Conservation (phyloP, 2,113 vertebrate genomes). For the Otus sunia region DNA sequence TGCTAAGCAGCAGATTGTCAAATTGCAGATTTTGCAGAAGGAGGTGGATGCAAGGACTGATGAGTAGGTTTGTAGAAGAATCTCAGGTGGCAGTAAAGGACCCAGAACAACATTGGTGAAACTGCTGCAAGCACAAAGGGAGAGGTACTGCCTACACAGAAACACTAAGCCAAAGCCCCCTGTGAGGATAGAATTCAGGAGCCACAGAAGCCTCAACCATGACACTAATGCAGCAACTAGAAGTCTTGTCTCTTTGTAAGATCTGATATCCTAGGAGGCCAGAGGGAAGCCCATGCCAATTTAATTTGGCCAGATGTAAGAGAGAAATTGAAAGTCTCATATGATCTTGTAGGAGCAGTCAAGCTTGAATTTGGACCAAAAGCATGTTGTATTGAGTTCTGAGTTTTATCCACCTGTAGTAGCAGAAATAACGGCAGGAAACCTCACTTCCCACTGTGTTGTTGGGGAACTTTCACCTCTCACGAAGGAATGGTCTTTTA, state of each 20-base stretch:
- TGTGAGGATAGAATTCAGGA: neutral
- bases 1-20: neutral
- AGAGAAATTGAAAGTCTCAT: neutral
- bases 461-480: neutral
- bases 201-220: neutral
- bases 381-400: neutral
- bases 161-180: neutral
- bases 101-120: neutral
- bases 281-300: neutral
- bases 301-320: constrained; percentile 18
- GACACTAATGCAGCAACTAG: neutral
- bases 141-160: neutral
- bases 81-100: neutral
- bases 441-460: neutral
- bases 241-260: neutral
- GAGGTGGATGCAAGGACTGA: neutral
- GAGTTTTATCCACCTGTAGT: constrained; percentile 32
- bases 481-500: neutral
- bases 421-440: constrained; percentile 11
- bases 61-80: neutral
- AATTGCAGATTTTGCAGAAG: neutral
- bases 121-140: neutral
- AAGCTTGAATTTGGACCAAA: constrained; percentile 16
- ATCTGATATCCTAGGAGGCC: neutral
- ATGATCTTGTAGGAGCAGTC: constrained; percentile 1